These are phyloP conservation scores for Dolichallabes microphthalmus DNA, from an alignment of 2,113 vertebrate genomes.

Conservation along the genomic window DNA sequence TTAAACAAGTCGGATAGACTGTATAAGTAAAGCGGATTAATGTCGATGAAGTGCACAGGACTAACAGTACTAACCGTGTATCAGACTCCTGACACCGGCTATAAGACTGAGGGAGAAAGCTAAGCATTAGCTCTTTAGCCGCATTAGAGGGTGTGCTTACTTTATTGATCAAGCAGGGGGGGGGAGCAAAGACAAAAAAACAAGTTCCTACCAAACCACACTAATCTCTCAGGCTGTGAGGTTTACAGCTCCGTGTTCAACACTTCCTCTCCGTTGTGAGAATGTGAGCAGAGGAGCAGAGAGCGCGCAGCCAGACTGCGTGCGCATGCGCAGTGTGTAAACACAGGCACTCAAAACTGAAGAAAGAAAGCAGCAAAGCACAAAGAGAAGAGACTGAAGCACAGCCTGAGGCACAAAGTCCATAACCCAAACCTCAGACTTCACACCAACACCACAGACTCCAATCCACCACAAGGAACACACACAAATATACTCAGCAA, in stretches of 20 bases:
- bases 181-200: background rate
- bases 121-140: constrained; percentile 11
- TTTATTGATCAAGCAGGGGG: background rate
- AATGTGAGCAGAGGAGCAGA: too few relatives aligned
- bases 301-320: background rate
- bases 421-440: background rate
- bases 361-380: background rate
- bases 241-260: background rate
- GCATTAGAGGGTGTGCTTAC: background rate
- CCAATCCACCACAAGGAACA: background rate
- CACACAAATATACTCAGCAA: too few relatives aligned
- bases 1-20: background rate
- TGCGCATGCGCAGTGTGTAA: background rate
- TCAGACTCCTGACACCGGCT: background rate
- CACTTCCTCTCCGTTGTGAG: background rate
- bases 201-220: background rate
- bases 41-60: background rate
- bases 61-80: background rate
- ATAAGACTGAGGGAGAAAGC: background rate
- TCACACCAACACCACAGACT: background rate
- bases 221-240: background rate
- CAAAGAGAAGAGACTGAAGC: background rate
- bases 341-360: background rate
- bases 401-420: background rate
- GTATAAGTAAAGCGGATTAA: background rate